Evolutionary conservation across 2,888 invertebrate species (phyloP).

Genomic region (Prosopocoilus inquinatus): DNA sequence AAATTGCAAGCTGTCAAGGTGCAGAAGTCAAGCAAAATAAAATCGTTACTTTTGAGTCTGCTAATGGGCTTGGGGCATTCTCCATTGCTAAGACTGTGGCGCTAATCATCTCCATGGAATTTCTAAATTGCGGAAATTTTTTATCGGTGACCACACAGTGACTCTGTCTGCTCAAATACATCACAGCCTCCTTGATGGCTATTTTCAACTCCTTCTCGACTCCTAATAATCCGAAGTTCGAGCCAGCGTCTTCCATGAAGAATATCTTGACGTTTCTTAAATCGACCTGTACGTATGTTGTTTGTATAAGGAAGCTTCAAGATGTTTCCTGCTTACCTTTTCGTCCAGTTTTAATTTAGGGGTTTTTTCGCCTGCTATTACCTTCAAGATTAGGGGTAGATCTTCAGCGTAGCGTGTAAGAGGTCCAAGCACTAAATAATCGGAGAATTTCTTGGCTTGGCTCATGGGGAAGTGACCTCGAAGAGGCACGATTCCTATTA

Average conservation of each 20-base stretch:
- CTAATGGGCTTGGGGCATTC: slow-evolving; percentile 2
- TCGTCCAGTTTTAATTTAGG: slow-evolving; percentile 52
- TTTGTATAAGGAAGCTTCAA: too few species aligned
- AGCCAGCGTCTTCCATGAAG: slow-evolving; percentile 63
- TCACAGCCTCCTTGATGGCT: slow-evolving; percentile 52
- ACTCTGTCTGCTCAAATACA: slow-evolving; percentile 53
- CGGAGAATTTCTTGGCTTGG: slow-evolving; percentile 52
- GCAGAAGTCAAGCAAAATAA: background rate
- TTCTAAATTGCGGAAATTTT: slow-evolving; percentile 23
- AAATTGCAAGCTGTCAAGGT: slow-evolving; percentile 10
- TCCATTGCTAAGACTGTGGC: slow-evolving; percentile 28
- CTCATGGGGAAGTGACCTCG: slow-evolving; percentile 62
- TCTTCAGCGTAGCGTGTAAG: slow-evolving; percentile 78
- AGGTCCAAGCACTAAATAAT: slow-evolving; percentile 65
- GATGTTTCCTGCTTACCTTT: slow-evolving; percentile 44
- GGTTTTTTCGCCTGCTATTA: slow-evolving; percentile 57
- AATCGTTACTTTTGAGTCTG: slow-evolving; percentile 12
- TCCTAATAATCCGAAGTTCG: slow-evolving; percentile 53
- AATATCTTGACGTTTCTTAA: slow-evolving; percentile 35
- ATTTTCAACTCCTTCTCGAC: slow-evolving; percentile 57
- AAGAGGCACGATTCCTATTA: slow-evolving; percentile 56
- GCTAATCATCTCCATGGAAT: slow-evolving; percentile 7
- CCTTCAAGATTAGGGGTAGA: slow-evolving; percentile 62
- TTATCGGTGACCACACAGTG: slow-evolving; percentile 40
- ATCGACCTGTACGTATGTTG: slow-evolving; percentile 30